Conservation (phyloP, 1,140 invertebrate genomes). For the Adelges cooleyi region DNA sequence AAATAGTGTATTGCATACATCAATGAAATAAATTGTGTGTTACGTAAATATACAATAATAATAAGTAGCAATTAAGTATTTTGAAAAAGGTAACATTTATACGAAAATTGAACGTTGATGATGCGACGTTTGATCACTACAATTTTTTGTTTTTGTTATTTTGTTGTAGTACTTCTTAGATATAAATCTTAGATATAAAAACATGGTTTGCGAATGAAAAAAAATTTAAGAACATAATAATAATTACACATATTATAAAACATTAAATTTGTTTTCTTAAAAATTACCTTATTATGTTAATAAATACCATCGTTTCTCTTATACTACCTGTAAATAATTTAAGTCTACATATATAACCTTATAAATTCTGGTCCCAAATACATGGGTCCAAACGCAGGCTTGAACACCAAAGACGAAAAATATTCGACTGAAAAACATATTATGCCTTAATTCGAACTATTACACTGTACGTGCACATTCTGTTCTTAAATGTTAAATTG, state of each 20-base stretch:
- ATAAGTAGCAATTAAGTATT: neutral
- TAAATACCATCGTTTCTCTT: slow-evolving; percentile 18
- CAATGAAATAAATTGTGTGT: slow-evolving; percentile 15
- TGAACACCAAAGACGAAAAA: slow-evolving; percentile 23
- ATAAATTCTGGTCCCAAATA: slow-evolving; percentile 28
- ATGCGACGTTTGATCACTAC: slow-evolving; percentile 5
- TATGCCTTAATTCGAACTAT: no score
- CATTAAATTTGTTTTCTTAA: neutral
- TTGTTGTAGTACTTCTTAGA: no score
- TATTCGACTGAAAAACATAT: slow-evolving; percentile 18
- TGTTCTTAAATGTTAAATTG: no score
- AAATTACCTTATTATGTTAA: neutral
- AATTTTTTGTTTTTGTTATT: no score
- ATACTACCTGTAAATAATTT: slow-evolving; percentile 20
- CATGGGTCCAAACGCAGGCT: slow-evolving; percentile 28
- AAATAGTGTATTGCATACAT: slow-evolving; percentile 16
- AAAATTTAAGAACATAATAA: neutral
- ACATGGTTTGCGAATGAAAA: slow-evolving; percentile 13
- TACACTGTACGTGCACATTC: no score
- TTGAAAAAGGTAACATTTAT: neutral
- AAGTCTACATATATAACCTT: slow-evolving; percentile 18
- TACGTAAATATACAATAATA: slow-evolving; percentile 8
- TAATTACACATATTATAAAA: slow-evolving; percentile 23
- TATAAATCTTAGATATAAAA: no score
- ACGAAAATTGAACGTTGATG: slow-evolving; percentile 7